These are phyloP conservation scores for Tricholaema leucomelas DNA, from an alignment of 2,113 vertebrate species.

Conservation along the genomic window DNA sequence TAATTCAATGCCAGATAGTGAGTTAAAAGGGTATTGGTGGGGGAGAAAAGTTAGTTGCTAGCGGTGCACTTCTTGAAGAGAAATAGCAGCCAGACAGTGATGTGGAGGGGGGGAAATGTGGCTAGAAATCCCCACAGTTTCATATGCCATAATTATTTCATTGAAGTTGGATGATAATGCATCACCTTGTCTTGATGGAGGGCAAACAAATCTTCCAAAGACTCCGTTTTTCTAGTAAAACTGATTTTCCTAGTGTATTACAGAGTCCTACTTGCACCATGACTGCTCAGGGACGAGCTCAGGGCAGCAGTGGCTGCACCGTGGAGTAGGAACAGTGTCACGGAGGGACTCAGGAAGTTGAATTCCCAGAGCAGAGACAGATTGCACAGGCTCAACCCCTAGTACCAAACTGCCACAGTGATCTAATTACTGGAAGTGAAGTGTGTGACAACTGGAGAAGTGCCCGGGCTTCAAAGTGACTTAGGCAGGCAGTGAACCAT, in stretches of 20 bases:
- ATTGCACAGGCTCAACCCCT: slow-evolving; percentile 18
- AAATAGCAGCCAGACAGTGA: not conserved
- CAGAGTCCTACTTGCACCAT: not conserved
- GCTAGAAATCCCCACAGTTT: not conserved
- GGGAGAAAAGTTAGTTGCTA: not conserved
- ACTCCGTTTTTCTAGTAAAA: not conserved
- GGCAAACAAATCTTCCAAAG: not conserved
- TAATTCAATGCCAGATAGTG: not conserved
- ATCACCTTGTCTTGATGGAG: not conserved
- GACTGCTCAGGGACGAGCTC: not conserved
- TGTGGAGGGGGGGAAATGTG: not conserved
- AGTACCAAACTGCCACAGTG: not conserved
- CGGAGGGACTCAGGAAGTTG: not conserved
- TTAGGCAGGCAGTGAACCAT: not conserved
- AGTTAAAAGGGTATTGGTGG: not conserved
- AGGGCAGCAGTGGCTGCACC: not conserved
- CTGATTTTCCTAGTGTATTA: not conserved
- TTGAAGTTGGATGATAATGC: not conserved
- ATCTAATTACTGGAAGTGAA: slow-evolving; percentile 64
- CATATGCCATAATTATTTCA: not conserved
- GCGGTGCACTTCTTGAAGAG: not conserved
- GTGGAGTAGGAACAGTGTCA: not conserved
- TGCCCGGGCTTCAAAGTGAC: slow-evolving; percentile 31
- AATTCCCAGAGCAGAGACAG: slow-evolving; percentile 11
- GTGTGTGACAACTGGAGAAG: slow-evolving; percentile 50